Evolutionary conservation across 2,888 invertebrate genomes (phyloP).

Genomic region (Andrena haemorrhoa): DNA sequence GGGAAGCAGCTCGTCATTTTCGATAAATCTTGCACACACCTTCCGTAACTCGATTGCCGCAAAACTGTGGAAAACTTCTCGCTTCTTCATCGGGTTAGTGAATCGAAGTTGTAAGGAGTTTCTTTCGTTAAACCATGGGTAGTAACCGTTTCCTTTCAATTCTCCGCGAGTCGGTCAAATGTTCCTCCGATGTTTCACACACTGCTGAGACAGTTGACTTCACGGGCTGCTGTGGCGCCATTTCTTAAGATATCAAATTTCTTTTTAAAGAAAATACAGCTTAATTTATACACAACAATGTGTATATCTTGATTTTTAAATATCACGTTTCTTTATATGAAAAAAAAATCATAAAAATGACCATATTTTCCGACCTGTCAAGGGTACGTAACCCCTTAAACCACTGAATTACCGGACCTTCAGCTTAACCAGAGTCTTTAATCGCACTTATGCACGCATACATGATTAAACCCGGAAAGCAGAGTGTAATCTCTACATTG

Average conservation of each 20-base stretch:
- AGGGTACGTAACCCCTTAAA: neutral
- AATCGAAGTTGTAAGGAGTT: neutral
- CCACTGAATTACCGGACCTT: neutral
- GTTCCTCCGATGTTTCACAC: neutral
- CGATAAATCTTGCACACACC: constrained; percentile 31
- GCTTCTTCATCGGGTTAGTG: constrained; percentile 3
- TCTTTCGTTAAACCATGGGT: neutral
- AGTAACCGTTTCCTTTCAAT: too few relatives aligned
- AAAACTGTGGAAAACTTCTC: constrained; percentile 2
- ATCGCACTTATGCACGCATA: neutral
- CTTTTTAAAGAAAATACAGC: too few relatives aligned
- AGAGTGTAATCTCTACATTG: constrained; percentile 17
- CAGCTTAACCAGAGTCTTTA: neutral
- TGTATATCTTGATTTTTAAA: too few relatives aligned
- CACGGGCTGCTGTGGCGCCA: neutral
- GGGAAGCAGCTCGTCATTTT: constrained; percentile 32
- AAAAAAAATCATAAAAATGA: too few relatives aligned
- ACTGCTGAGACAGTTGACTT: neutral
- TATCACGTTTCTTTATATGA: too few relatives aligned
- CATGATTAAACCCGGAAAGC: constrained; percentile 9
- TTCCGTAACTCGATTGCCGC: constrained; percentile 19
- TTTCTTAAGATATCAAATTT: too few relatives aligned
- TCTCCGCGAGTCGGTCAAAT: too few relatives aligned
- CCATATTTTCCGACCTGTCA: too few relatives aligned
- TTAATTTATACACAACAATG: too few relatives aligned